Percentiles rank a stretch among this genome's conserved stretches.
phyloP scores from a whole-genome alignment of 2,888 invertebrate species.

The Hedychridium roseum region DNA sequence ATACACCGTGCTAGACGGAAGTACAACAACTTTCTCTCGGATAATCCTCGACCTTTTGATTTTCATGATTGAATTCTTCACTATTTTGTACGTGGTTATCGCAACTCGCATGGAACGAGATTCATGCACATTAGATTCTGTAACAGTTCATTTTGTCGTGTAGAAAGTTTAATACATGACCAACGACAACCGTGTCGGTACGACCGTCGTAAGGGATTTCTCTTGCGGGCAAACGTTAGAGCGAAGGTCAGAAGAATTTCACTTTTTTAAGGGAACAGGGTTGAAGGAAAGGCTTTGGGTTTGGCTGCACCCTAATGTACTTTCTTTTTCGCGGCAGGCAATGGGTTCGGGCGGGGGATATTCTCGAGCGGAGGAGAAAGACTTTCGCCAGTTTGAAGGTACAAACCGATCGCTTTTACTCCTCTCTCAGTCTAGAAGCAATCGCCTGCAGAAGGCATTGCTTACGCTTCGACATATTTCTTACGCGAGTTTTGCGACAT shows the following conservation, averaged over 20 bases:
- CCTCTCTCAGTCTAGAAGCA: too few relatives aligned
- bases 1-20: too few relatives aligned
- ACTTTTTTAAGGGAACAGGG: conserved; percentile 41
- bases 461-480: too few relatives aligned
- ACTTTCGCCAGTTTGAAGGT: conserved; percentile 34
- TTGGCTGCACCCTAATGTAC: conserved; percentile 23
- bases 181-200: conserved; percentile 14
- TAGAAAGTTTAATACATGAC: conserved; percentile 9
- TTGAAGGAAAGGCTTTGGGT: conserved; percentile 35
- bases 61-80: too few relatives aligned
- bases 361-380: conserved; percentile 43
- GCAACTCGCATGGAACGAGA: too few relatives aligned
- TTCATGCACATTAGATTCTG: too few relatives aligned
- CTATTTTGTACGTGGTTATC: too few relatives aligned
- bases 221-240: conserved; percentile 17
- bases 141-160: too few relatives aligned
- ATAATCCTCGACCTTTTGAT: too few relatives aligned
- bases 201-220: conserved; percentile 7
- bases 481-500: too few relatives aligned
- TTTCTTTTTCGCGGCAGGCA: conserved; percentile 26
- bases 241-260: conserved; percentile 53
- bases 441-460: too few relatives aligned
- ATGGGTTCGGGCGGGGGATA: conserved; percentile 16
- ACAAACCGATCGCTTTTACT: conserved; percentile 27
- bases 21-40: too few relatives aligned